Percentiles rank a stretch among this genome's conserved stretches.
These are phyloP conservation scores for Myripristis jacobus DNA, from an alignment of 2,797 vertebrate genomes.

Conservation along the genomic window DNA sequence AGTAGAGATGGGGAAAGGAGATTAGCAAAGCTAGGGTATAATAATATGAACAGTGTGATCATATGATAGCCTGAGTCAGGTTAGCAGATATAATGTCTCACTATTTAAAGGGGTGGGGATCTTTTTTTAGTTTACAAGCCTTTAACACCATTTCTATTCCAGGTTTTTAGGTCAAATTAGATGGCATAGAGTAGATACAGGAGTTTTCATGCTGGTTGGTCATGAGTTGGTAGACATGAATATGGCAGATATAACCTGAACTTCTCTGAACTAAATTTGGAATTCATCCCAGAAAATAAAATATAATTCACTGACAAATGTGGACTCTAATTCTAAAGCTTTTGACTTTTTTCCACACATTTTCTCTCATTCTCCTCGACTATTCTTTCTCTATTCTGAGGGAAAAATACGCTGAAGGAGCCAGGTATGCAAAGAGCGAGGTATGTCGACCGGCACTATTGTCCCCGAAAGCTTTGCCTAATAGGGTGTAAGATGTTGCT, in stretches of 20 bases:
- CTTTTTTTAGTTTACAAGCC: conserved; percentile 31
- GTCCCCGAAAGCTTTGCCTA: conserved; percentile 71
- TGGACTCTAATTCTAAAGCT: conserved; percentile 32
- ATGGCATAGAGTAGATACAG: neutral
- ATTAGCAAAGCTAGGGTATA: conserved; percentile 1
- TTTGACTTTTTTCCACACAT: conserved; percentile 26
- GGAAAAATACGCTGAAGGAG: neutral
- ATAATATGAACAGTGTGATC: neutral
- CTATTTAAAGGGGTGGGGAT: neutral
- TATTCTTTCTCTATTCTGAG: neutral
- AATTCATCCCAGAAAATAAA: no score
- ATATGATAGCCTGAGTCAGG: conserved; percentile 11
- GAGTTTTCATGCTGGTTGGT: conserved; percentile 2
- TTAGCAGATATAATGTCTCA: no score
- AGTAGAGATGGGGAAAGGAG: neutral
- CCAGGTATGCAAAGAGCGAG: conserved; percentile 30
- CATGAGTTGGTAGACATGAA: neutral
- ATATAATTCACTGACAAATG: neutral
- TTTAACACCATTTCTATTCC: no score
- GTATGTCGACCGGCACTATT: conserved; percentile 53
- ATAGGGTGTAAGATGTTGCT: conserved; percentile 79
- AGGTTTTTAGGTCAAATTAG: no score
- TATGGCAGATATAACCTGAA: conserved; percentile 2
- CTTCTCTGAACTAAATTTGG: no score
- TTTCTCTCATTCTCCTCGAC: conserved; percentile 21